Evolutionary conservation across 2,113 vertebrate species (phyloP), one percentile per base, ranked within the genome.

Genomic region (Bufo bufo): DNA sequence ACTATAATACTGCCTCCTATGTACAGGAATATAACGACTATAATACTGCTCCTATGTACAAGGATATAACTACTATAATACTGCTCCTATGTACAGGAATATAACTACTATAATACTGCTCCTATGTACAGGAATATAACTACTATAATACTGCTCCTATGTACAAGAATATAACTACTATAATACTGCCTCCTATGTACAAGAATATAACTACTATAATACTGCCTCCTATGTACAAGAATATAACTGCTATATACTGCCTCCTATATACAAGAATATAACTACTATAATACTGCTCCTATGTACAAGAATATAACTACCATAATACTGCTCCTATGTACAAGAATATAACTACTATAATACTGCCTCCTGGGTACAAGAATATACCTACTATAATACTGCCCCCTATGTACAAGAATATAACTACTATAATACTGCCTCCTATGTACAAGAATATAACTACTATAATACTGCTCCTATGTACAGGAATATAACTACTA

Each of bases 161-260:
- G 10, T 69, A 69, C 65, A 69, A 69, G 65, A 69, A 69, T 69
- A 69, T 69, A 69, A 69, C 65, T 69, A 23, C 65, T 69, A 69
- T 69, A 69, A 69, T 69, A 33, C 65, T 69, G 65, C n/a, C n/a
- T 8, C 65, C 65, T 33, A 23, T 33, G 33, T 33, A 33, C 33
- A 33, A 33, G 33, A 33, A 33, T 33, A 33, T 33, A 33, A 33
- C 33, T 33, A 33, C 33, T 74, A 74, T 74, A 74, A 74, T 74
- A 47, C 43, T 74, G 43, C 71, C n/a, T 3, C 71, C 43, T 74
- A 74, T 45, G 16, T 74, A 74, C 71, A 74, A 74, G 71, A 74
- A 74, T 74, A 74, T 74, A 74, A 74, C 71, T 47, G 47, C 71
- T 74, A 74, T 74, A 74, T 74, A 74, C 71, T 74, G 43, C 71